Conservation (phyloP, 1,140 invertebrate species). For the Eueides isabella region DNA sequence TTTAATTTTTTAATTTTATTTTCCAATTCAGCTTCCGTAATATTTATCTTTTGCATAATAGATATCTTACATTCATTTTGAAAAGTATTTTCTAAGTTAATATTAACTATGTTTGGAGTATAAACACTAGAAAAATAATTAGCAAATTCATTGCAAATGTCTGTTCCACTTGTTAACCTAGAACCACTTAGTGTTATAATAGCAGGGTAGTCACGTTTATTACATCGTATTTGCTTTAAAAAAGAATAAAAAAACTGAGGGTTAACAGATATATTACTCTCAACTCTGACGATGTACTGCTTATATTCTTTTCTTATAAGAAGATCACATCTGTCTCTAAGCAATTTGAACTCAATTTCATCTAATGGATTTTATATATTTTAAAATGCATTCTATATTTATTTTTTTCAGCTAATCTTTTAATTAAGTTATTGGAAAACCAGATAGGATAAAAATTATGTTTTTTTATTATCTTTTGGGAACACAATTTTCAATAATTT, state of each 20-base stretch:
- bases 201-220: slow-evolving; percentile 26
- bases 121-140: slow-evolving; percentile 25
- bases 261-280: slow-evolving; percentile 23
- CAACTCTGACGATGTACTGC: slow-evolving; percentile 19
- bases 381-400: slow-evolving; percentile 24
- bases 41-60: background rate
- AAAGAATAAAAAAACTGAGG: slow-evolving; percentile 33
- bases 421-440: slow-evolving; percentile 13
- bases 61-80: no score
- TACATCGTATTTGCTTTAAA: slow-evolving; percentile 20
- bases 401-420: slow-evolving; percentile 29
- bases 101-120: background rate
- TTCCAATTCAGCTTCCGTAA: slow-evolving; percentile 1
- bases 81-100: no score
- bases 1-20: slow-evolving; percentile 29
- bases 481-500: slow-evolving; percentile 27
- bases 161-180: background rate
- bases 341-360: slow-evolving; percentile 25
- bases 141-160: slow-evolving; percentile 22
- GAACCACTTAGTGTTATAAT: slow-evolving; percentile 18
- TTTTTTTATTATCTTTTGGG: slow-evolving; percentile 20
- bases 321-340: slow-evolving; percentile 24
- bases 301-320: slow-evolving; percentile 26
- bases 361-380: slow-evolving; percentile 40
- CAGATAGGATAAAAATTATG: slow-evolving; percentile 12